Evolutionary conservation across 30 jellyfish, hydroid and myxozoan genomes (phyloP).

Genomic region (Mastigias papua): DNA sequence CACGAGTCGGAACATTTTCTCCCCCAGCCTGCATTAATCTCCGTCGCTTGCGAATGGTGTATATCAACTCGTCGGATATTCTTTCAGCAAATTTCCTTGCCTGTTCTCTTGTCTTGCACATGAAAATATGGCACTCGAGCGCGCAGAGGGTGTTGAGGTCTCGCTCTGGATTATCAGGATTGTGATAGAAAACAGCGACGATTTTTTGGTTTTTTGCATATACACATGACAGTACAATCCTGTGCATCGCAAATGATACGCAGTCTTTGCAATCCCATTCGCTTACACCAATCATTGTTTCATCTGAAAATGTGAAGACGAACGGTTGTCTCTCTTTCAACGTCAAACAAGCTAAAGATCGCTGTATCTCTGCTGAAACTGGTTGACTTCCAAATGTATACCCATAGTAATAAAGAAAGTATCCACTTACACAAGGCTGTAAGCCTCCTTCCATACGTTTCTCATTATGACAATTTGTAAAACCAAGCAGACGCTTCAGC

Average conservation of each 20-base stretch:
- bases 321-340: constrained; percentile 39
- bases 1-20: constrained; percentile 26
- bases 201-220: constrained; percentile 83
- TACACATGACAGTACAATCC: constrained; percentile 88
- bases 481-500: constrained; percentile 62
- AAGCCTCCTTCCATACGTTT: constrained; percentile 31
- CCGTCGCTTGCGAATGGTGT: constrained; percentile 34
- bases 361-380: constrained; percentile 55
- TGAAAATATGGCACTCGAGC: constrained; percentile 89
- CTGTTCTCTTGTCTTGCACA: constrained; percentile 75
- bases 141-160: constrained; percentile 54
- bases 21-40: not conserved
- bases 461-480: constrained; percentile 69
- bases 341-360: constrained; percentile 13
- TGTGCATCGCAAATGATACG: constrained; percentile 56
- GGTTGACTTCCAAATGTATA: constrained; percentile 64
- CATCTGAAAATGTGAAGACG: constrained; percentile 40
- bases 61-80: constrained; percentile 67
- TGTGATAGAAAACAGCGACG: constrained; percentile 94
- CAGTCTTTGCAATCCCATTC: constrained; percentile 13
- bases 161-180: constrained; percentile 67
- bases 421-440: constrained; percentile 50
- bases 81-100: constrained; percentile 87
- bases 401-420: constrained; percentile 41
- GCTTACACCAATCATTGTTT: constrained; percentile 33